A percentile compares a stretch with the other conserved stretches of the same genome.
These are phyloP conservation scores for Oligia strigilis DNA, from an alignment of 2,888 invertebrate species.

Conservation along the genomic window DNA sequence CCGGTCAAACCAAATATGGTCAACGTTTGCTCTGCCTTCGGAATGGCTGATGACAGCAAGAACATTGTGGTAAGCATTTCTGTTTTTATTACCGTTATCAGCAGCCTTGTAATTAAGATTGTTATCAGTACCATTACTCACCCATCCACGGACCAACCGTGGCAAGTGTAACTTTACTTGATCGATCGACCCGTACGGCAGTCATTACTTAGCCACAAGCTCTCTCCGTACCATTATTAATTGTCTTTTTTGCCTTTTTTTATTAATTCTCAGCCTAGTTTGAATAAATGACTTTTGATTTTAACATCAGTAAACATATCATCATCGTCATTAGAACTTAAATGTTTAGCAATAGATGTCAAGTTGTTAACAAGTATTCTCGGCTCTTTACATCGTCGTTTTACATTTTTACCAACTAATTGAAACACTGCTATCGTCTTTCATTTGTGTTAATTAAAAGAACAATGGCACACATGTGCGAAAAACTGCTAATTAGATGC, in stretches of 20 bases:
- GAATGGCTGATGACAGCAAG: slow-evolving; percentile 83
- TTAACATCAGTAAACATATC: not conserved
- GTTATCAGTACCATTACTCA: no score
- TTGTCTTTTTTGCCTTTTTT: no score
- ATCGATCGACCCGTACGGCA: no score
- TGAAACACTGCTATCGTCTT: not conserved
- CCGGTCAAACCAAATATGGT: slow-evolving; percentile 90
- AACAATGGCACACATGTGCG: not conserved
- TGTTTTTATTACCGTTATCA: not conserved
- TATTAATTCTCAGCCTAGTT: no score
- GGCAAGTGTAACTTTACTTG: no score
- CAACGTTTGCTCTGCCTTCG: slow-evolving; percentile 87
- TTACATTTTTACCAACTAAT: not conserved
- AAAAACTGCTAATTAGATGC: not conserved
- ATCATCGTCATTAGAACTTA: not conserved
- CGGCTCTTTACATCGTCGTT: not conserved
- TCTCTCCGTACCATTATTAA: not conserved
- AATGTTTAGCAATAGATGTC: not conserved
- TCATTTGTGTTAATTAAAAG: slow-evolving; percentile 1
- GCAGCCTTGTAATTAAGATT: not conserved
- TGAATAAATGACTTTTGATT: no score
- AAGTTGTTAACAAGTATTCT: not conserved
- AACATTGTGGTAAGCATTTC: slow-evolving; percentile 82
- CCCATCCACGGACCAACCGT: no score
- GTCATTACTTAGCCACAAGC: no score